phyloP scores from a whole-genome alignment of 2,797 vertebrate genomes.

The Chaetodon trifasciatus region DNA sequence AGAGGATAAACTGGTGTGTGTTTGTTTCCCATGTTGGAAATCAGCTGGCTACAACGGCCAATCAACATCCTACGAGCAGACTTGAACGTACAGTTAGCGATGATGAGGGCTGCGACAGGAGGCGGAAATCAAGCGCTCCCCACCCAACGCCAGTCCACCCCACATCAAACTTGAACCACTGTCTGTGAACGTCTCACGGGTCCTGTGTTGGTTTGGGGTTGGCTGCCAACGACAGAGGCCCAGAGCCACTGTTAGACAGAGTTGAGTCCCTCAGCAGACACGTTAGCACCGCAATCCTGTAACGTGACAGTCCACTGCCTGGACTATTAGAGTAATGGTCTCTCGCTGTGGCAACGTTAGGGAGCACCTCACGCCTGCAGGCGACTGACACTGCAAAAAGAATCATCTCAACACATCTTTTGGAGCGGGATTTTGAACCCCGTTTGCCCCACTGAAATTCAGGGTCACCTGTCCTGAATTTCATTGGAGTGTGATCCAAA shows the following conservation, averaged over 20 bases:
- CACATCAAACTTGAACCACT: background rate
- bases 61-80: slow-evolving; percentile 13
- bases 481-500: slow-evolving; percentile 48
- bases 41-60: slow-evolving; percentile 4
- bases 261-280: slow-evolving; percentile 31
- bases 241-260: slow-evolving; percentile 56
- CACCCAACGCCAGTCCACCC: background rate
- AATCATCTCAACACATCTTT: slow-evolving; percentile 19
- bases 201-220: slow-evolving; percentile 16
- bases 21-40: background rate
- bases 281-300: slow-evolving; percentile 37
- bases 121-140: slow-evolving; percentile 11
- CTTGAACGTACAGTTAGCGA: slow-evolving; percentile 5
- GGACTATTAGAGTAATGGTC: background rate
- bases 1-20: slow-evolving; percentile 1
- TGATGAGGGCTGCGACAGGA: slow-evolving; percentile 3
- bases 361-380: slow-evolving; percentile 15
- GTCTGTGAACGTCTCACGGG: slow-evolving; percentile 33
- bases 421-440: slow-evolving; percentile 13
- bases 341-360: slow-evolving; percentile 31
- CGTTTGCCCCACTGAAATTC: background rate
- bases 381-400: slow-evolving; percentile 49
- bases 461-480: slow-evolving; percentile 38
- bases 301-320: slow-evolving; percentile 10
- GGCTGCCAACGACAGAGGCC: background rate